phyloP scores from a whole-genome alignment of 2,888 invertebrate genomes.

The Pollenia griseotomentosa region DNA sequence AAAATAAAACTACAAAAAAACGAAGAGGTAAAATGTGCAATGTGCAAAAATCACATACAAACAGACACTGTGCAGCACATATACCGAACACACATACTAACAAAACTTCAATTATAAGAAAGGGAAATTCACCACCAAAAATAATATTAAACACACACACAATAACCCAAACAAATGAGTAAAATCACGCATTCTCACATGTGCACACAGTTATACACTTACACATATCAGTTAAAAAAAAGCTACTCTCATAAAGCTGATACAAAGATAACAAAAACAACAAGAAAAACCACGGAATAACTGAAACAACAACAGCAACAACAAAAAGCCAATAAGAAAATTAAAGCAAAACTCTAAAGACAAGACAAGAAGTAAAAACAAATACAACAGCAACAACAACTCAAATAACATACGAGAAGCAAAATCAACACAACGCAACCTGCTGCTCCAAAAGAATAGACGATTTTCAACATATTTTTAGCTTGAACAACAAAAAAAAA shows the following conservation, averaged over 20 bases:
- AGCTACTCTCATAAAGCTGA: conserved; percentile 60
- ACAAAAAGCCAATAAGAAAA: conserved; percentile 67
- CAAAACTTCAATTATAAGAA: conserved; percentile 12
- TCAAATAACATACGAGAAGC: conserved; percentile 56
- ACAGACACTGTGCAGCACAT: conserved; percentile 6
- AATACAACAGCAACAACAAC: conserved; percentile 54
- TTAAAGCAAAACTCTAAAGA: conserved; percentile 61
- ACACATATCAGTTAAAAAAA: conserved; percentile 9
- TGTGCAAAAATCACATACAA: conserved; percentile 67
- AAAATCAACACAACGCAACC: conserved; percentile 73
- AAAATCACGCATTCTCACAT: not conserved
- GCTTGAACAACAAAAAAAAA: conserved; percentile 47
- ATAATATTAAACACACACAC: conserved; percentile 3
- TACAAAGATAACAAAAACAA: conserved; percentile 21
- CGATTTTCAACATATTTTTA: conserved; percentile 73
- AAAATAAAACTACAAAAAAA: conserved; percentile 17
- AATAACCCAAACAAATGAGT: not conserved
- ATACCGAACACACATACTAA: not conserved
- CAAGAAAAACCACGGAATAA: not conserved
- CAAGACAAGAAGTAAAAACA: conserved; percentile 64
- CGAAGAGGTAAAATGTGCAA: conserved; percentile 65
- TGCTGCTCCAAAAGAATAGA: conserved; percentile 74
- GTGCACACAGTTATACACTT: not conserved
- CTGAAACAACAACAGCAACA: conserved; percentile 24
- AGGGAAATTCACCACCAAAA: conserved; percentile 66